A percentile compares a stretch with the other conserved stretches of the same genome.
These are phyloP conservation scores for Nerophis ophidion DNA, from an alignment of 2,113 vertebrate genomes.

Conservation along the genomic window DNA sequence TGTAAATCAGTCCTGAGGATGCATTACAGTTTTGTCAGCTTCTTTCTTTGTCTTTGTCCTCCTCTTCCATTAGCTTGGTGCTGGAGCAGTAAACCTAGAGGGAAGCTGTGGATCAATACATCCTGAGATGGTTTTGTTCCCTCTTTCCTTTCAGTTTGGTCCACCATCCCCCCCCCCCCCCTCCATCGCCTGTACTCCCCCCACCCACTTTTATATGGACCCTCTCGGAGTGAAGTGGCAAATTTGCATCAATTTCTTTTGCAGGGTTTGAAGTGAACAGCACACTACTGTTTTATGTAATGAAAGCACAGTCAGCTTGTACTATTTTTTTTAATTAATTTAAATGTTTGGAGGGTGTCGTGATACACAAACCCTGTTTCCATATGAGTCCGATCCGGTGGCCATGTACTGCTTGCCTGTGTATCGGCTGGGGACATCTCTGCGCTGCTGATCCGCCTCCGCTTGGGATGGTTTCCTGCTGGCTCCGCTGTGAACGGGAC, in stretches of 20 bases:
- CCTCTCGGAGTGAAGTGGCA: conserved; percentile 28
- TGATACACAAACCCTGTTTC: no score
- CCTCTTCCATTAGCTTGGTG: conserved; percentile 12
- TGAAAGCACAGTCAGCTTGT: background rate
- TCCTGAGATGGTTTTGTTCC: conserved; percentile 22
- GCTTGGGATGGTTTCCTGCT: no score
- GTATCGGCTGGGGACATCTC: no score
- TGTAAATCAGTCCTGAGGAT: conserved; percentile 33
- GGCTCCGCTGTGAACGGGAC: no score
- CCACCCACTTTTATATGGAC: background rate
- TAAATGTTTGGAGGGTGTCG: background rate
- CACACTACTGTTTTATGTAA: background rate
- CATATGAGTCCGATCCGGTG: no score
- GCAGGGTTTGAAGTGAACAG: conserved; percentile 17
- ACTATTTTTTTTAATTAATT: no score
- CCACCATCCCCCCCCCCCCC: conserved; percentile 18
- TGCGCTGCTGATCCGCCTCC: no score
- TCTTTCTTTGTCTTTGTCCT: background rate
- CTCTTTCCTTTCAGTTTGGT: conserved; percentile 13
- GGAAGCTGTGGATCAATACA: conserved; percentile 41
- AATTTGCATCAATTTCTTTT: conserved; percentile 51
- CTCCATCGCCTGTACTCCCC: conserved; percentile 6
- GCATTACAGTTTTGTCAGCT: conserved; percentile 22
- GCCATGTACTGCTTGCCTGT: no score
- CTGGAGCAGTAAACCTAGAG: conserved; percentile 18